Evolutionary conservation across 2,888 invertebrate genomes (phyloP).

Genomic region (Aricia artaxerxes): DNA sequence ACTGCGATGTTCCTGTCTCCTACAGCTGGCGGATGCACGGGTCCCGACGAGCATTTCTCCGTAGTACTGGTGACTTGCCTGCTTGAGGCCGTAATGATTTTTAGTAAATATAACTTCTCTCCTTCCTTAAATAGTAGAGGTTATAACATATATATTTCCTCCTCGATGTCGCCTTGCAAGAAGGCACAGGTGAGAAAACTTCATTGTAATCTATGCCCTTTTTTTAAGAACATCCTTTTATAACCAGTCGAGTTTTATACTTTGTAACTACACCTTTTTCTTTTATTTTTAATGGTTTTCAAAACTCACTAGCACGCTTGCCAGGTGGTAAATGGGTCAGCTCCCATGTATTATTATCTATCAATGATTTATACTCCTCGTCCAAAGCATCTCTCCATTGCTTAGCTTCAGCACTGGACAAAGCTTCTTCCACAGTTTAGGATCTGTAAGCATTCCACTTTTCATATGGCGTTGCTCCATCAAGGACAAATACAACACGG

Average conservation of each 20-base stretch:
- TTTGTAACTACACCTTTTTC: conserved; percentile 30
- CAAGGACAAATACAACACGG: too few species aligned
- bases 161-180: conserved; percentile 42
- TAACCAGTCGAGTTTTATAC: too few species aligned
- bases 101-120: conserved; percentile 38
- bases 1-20: too few species aligned
- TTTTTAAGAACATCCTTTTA: conserved; percentile 14
- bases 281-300: conserved; percentile 38
- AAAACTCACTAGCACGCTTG: conserved; percentile 36
- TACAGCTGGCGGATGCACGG: too few species aligned
- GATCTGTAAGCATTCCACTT: background rate
- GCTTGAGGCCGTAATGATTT: conserved; percentile 8
- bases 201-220: conserved; percentile 23
- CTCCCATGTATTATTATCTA: background rate
- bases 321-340: background rate
- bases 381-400: conserved; percentile 1
- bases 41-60: too few species aligned
- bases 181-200: conserved; percentile 35
- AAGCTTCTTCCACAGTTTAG: background rate
- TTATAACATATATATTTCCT: conserved; percentile 41
- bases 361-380: background rate
- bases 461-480: too few species aligned
- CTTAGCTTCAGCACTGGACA: background rate
- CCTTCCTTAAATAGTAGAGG: conserved; percentile 30
- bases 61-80: conserved; percentile 3